phyloP scores from a whole-genome alignment of 2,113 vertebrate genomes.

The Actinemys pallida region DNA sequence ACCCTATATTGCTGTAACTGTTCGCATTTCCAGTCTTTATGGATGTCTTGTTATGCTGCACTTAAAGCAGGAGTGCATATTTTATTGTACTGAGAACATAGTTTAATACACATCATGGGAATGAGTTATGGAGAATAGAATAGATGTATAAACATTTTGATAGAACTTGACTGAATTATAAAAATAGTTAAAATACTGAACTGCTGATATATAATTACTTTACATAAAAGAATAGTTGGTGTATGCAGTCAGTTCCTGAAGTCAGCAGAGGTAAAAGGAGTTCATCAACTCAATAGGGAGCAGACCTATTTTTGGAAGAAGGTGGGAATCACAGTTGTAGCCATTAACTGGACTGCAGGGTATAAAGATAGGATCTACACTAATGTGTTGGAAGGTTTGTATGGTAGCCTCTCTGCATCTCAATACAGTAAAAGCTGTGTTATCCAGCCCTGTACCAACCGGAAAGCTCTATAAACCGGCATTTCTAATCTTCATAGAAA shows the following conservation, averaged over 20 bases:
- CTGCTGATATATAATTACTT: background rate
- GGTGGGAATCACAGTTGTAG: background rate
- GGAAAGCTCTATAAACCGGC: too few species aligned
- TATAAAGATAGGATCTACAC: background rate
- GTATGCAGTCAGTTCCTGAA: background rate
- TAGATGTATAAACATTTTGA: accelerated
- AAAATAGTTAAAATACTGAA: background rate
- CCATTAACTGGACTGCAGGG: background rate
- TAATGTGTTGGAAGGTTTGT: background rate
- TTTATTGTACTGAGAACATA: background rate
- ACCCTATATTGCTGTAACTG: background rate
- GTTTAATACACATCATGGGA: background rate
- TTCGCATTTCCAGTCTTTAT: background rate
- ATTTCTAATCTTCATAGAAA: too few species aligned
- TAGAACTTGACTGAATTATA: background rate
- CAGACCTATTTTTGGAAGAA: background rate
- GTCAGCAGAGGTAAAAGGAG: background rate
- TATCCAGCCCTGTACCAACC: too few species aligned
- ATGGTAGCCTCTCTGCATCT: background rate
- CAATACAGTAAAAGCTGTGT: too few species aligned
- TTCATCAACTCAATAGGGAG: background rate
- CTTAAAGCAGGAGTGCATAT: background rate
- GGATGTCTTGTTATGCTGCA: background rate
- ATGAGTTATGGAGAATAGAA: background rate
- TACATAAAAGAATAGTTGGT: background rate